These are phyloP conservation scores for Acanthaster planci DNA, from an alignment of 35 echinoderm and acorn worm species.

Conservation along the genomic window DNA sequence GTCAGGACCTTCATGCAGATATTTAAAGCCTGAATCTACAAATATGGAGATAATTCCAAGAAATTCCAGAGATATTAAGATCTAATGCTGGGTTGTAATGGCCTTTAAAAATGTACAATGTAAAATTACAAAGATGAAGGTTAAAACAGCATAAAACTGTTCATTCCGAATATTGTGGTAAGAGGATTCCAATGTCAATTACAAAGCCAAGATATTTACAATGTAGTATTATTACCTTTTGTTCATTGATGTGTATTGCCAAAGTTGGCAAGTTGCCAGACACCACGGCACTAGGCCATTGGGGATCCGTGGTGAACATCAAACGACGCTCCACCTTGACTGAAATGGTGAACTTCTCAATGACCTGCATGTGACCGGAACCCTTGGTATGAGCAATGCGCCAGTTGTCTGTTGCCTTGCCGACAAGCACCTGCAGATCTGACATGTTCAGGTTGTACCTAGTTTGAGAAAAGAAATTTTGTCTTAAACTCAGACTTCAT, in stretches of 20 bases:
- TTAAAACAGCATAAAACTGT: neutral
- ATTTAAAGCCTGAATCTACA: slow-evolving; percentile 83
- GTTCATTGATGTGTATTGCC: slow-evolving; percentile 87
- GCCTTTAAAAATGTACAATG: neutral
- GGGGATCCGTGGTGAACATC: slow-evolving; percentile 80
- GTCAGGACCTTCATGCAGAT: slow-evolving; percentile 83
- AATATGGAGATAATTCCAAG: neutral
- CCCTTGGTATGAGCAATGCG: slow-evolving; percentile 71
- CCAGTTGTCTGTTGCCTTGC: slow-evolving; percentile 92
- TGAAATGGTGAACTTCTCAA: slow-evolving; percentile 95
- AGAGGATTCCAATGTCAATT: neutral
- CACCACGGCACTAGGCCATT: slow-evolving; percentile 82
- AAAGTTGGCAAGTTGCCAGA: slow-evolving; percentile 86
- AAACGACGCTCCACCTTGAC: slow-evolving; percentile 87
- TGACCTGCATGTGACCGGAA: slow-evolving; percentile 75
- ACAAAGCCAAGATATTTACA: neutral
- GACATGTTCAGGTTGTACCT: slow-evolving; percentile 93
- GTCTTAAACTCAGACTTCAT: neutral
- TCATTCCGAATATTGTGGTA: neutral
- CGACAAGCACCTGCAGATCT: slow-evolving; percentile 87
- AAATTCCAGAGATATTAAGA: too few species aligned
- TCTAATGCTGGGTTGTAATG: neutral
- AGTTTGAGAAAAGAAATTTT: neutral
- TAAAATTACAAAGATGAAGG: neutral
- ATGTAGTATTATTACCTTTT: slow-evolving; percentile 64